A percentile compares a stretch with the other conserved stretches of the same genome.
Conservation (phyloP, 2,797 vertebrate genomes). For the Choloepus didactylus region DNA sequence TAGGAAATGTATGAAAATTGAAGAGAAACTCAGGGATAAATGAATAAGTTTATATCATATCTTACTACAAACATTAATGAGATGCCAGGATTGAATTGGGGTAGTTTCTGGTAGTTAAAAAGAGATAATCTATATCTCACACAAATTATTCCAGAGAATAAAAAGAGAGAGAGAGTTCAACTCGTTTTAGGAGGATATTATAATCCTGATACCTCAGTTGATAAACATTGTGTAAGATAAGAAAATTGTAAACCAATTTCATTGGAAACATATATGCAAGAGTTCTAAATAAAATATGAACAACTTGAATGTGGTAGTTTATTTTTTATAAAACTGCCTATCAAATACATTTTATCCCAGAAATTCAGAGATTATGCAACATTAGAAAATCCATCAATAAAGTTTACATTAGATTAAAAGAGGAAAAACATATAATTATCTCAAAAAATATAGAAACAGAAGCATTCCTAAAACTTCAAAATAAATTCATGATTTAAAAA, state of each 20-base stretch:
- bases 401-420: constrained; percentile 38
- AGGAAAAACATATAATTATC: constrained; percentile 11
- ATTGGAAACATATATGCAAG: background rate
- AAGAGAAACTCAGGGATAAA: background rate
- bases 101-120: background rate
- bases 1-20: background rate
- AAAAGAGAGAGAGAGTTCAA: background rate
- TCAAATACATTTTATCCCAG: constrained; percentile 1
- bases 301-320: background rate
- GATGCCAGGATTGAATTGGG: background rate
- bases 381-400: constrained; percentile 55
- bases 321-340: constrained; percentile 18
- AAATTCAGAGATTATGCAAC: constrained; percentile 46
- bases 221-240: background rate
- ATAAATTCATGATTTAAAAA: background rate
- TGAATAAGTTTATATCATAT: background rate
- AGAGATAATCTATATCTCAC: background rate
- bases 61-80: background rate
- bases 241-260: constrained; percentile 50
- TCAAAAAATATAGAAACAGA: background rate
- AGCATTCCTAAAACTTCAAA: constrained; percentile 1
- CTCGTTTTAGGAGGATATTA: background rate
- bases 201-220: background rate
- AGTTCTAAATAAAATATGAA: constrained; percentile 45
- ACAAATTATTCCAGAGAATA: constrained; percentile 21